These are phyloP conservation scores for Lepus europaeus DNA, from an alignment of 2,113 vertebrate species.

Conservation along the genomic window DNA sequence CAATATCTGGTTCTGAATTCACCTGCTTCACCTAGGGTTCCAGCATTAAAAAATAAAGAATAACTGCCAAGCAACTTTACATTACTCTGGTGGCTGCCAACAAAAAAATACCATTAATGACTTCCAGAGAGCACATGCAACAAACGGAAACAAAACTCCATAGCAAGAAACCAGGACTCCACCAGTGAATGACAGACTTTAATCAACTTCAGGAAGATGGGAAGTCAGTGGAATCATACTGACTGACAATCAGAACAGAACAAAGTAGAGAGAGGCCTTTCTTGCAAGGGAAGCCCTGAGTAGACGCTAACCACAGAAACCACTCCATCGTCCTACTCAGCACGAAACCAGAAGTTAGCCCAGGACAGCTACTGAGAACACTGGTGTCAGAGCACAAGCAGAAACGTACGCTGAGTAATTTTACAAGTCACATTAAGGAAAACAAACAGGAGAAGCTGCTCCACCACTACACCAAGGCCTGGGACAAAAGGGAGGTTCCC, in stretches of 20 bases:
- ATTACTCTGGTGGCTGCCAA: neutral
- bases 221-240: neutral
- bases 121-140: neutral
- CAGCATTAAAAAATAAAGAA: constrained; percentile 17
- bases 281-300: neutral
- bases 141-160: constrained; percentile 23
- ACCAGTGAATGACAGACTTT: neutral
- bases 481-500: neutral
- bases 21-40: neutral
- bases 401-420: neutral
- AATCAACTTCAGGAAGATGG: neutral
- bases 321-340: neutral
- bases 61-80: neutral
- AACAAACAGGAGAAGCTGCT: neutral
- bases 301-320: neutral
- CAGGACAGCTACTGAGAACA: neutral
- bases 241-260: neutral
- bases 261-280: neutral
- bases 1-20: neutral
- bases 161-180: neutral
- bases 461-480: neutral
- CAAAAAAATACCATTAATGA: neutral
- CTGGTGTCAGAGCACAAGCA: neutral
- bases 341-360: neutral
- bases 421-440: neutral